phyloP scores from a whole-genome alignment of 2,797 vertebrate species.

The Rhodeus uyekii region DNA sequence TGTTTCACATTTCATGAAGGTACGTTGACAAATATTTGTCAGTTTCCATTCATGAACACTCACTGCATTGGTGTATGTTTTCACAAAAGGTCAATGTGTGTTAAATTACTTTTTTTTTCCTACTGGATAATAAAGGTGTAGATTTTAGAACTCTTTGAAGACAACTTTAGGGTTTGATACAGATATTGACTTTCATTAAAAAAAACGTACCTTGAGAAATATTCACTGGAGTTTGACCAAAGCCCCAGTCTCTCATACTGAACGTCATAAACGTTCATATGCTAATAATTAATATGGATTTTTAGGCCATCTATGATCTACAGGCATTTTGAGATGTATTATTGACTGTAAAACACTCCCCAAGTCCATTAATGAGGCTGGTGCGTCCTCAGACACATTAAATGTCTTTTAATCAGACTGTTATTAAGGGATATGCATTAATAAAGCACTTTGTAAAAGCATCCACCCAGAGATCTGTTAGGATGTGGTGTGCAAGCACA shows the following conservation, averaged over 20 bases:
- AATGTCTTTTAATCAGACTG: constrained; percentile 40
- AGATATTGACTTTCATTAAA: not conserved
- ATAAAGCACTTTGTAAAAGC: constrained; percentile 48
- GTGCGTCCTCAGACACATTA: constrained; percentile 23
- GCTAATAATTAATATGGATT: not conserved
- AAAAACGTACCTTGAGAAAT: not conserved
- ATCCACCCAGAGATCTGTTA: constrained; percentile 43
- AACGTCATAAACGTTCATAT: not conserved
- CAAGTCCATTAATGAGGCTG: constrained; percentile 12
- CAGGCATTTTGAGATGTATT: constrained; percentile 6
- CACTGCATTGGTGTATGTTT: not conserved
- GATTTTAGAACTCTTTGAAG: not conserved
- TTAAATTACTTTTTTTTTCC: too few species aligned
- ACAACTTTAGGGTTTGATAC: not conserved
- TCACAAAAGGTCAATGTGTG: not conserved
- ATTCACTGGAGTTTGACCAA: not conserved
- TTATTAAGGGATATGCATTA: constrained; percentile 44
- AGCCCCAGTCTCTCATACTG: not conserved
- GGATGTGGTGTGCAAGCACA: constrained; percentile 40
- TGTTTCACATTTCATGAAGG: not conserved
- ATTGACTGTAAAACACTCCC: not conserved
- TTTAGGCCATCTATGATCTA: not conserved
- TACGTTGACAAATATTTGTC: not conserved
- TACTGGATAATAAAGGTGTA: not conserved
- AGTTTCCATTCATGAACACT: not conserved